Percentiles rank a stretch among this genome's conserved stretches.
Conservation (phyloP, 2,797 vertebrate genomes). For the Schizopygopsis pylzovi region DNA sequence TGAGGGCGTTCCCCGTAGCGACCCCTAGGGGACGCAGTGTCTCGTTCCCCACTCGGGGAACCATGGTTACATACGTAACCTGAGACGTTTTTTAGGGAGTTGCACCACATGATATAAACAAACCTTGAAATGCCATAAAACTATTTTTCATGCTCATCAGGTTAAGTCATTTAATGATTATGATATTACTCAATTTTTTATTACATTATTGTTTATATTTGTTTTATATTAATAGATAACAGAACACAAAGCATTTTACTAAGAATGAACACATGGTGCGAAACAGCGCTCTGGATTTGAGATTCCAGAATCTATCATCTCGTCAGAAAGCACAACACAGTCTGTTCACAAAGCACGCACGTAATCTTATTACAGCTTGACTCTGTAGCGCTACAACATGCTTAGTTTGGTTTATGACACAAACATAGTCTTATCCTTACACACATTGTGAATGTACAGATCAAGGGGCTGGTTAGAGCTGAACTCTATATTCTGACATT, state of each 20-base stretch:
- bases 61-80: no score
- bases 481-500: neutral
- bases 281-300: constrained; percentile 17
- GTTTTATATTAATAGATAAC: neutral
- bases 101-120: no score
- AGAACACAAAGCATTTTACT: neutral
- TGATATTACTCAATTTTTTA: neutral
- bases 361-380: constrained; percentile 55
- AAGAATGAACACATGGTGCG: neutral
- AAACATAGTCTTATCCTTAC: constrained; percentile 25
- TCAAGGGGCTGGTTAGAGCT: neutral
- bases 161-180: neutral
- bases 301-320: constrained; percentile 30
- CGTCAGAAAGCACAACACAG: constrained; percentile 28
- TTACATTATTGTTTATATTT: neutral
- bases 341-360: constrained; percentile 45
- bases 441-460: constrained; percentile 5
- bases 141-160: neutral
- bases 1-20: no score
- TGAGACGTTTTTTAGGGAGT: no score
- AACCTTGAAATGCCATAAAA: no score
- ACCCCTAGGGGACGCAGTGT: no score
- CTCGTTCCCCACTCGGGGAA: no score
- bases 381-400: constrained; percentile 32
- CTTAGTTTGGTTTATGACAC: constrained; percentile 44